These are phyloP conservation scores for Platycheirus rosarum DNA, from an alignment of 2,888 invertebrate species.

Conservation along the genomic window DNA sequence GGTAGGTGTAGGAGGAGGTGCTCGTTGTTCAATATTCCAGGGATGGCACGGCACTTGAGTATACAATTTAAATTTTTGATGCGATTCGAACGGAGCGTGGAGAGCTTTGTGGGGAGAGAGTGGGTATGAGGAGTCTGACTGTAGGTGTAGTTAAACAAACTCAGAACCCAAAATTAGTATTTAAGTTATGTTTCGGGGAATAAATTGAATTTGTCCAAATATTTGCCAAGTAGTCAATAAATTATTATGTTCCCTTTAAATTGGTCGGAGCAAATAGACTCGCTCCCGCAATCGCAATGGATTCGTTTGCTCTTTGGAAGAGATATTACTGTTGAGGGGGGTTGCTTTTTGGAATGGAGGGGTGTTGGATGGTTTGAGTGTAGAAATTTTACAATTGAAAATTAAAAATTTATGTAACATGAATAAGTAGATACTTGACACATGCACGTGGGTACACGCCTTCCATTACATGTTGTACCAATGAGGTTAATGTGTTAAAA, in stretches of 20 bases:
- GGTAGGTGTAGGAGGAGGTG: not conserved
- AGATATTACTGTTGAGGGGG: not conserved
- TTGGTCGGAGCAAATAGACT: conserved; percentile 39
- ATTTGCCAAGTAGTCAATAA: conserved; percentile 71
- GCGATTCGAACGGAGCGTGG: not conserved
- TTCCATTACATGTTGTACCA: too few species aligned
- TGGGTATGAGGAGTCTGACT: not conserved
- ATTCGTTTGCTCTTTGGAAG: not conserved
- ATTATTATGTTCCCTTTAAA: conserved; percentile 70
- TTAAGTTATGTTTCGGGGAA: conserved; percentile 68
- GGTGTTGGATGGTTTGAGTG: too few species aligned
- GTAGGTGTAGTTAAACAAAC: conserved; percentile 45
- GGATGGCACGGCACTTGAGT: conserved; percentile 38
- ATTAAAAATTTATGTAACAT: too few species aligned
- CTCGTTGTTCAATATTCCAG: not conserved
- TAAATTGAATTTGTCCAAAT: conserved; percentile 68
- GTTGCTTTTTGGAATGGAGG: too few species aligned
- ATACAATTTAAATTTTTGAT: conserved; percentile 56
- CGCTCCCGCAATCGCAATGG: not conserved
- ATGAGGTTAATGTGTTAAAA: too few species aligned
- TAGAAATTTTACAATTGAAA: too few species aligned
- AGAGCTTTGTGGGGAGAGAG: not conserved
- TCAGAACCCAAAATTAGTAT: conserved; percentile 68
- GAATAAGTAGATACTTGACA: too few species aligned
- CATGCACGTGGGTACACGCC: too few species aligned